These are phyloP conservation scores for Daphoenositta chrysoptera DNA, from an alignment of 2,113 vertebrate genomes.

Conservation along the genomic window DNA sequence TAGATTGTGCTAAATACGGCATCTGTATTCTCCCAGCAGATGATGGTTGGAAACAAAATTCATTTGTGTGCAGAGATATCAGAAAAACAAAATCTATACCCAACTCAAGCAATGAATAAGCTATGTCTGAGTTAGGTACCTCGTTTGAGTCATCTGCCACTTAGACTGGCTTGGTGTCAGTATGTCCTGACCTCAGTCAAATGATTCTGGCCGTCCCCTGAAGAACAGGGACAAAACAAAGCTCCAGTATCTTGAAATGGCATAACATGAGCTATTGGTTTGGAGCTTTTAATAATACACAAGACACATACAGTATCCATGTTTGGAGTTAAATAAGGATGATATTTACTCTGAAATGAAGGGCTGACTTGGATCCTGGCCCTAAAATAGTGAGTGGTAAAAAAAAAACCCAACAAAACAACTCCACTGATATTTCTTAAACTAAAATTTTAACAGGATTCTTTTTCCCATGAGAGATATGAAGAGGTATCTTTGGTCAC, in stretches of 20 bases:
- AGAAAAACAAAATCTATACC: constrained; percentile 8
- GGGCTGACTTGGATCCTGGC: background rate
- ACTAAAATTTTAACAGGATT: background rate
- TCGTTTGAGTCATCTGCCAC: background rate
- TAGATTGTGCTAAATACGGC: background rate
- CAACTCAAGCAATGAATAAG: background rate
- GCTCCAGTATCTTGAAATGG: background rate
- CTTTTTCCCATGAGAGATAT: background rate
- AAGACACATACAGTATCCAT: background rate
- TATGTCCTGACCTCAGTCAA: background rate
- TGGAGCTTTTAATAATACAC: background rate
- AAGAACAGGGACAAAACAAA: background rate
- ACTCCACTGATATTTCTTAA: background rate
- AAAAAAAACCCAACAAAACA: background rate
- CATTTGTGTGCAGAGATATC: background rate
- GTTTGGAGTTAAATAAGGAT: background rate
- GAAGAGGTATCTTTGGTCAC: background rate
- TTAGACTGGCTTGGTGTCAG: background rate
- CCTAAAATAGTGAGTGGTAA: background rate
- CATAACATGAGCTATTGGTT: background rate
- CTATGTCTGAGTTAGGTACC: background rate
- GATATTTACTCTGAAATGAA: background rate
- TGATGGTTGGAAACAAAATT: background rate
- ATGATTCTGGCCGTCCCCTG: background rate
- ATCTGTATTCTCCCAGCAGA: background rate